Evolutionary conservation across 2,113 vertebrate species (phyloP).

Genomic region (Notarius lentiginosus): DNA sequence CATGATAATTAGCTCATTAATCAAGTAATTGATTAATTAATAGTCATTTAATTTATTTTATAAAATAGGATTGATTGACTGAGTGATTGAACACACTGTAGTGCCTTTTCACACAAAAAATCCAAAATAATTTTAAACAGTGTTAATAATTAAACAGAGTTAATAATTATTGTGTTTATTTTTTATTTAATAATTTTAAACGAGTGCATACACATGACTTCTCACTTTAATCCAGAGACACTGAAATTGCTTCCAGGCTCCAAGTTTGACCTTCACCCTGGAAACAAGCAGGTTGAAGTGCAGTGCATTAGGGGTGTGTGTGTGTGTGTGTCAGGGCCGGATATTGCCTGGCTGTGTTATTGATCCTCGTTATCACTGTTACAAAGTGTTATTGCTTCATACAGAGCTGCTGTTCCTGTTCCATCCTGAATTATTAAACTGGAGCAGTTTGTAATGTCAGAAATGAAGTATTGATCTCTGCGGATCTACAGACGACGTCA

Average conservation of each 20-base stretch:
- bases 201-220: neutral
- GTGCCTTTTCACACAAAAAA: too few relatives aligned
- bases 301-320: neutral
- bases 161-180: neutral
- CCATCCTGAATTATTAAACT: constrained; percentile 74
- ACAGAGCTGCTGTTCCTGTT: constrained; percentile 70
- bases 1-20: too few relatives aligned
- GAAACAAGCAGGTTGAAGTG: neutral
- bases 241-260: neutral
- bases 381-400: constrained; percentile 71
- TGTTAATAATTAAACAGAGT: neutral
- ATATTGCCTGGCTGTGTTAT: constrained; percentile 66
- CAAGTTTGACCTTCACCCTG: neutral
- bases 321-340: constrained; percentile 37
- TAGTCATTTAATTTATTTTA: too few relatives aligned
- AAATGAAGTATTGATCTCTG: constrained; percentile 56
- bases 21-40: too few relatives aligned
- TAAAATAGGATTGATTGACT: too few relatives aligned
- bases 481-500: neutral
- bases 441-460: constrained; percentile 72
- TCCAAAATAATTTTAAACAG: too few relatives aligned
- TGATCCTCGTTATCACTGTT: constrained; percentile 61
- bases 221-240: neutral
- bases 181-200: neutral
- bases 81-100: too few relatives aligned